Evolutionary conservation across 1,140 invertebrate species (phyloP).

Genomic region (Psilanteris sp.): DNA sequence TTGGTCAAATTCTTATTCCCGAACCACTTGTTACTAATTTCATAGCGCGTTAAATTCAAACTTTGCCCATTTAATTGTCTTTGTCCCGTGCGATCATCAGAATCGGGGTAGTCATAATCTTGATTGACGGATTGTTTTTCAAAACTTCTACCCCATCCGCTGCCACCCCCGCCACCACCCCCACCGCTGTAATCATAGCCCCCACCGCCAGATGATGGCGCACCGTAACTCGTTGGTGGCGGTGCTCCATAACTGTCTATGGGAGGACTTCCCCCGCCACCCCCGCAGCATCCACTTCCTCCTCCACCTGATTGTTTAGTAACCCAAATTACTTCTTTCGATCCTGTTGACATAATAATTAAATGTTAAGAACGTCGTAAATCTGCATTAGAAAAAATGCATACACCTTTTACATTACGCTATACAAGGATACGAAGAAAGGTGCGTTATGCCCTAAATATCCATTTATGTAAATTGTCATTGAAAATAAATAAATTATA

Average conservation of each 20-base stretch:
- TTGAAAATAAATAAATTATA: too few relatives aligned
- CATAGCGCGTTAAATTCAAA: conserved; percentile 2
- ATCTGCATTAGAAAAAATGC: too few relatives aligned
- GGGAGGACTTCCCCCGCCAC: conserved; percentile 29
- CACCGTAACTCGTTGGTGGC: conserved; percentile 64
- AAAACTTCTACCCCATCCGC: conserved; percentile 76
- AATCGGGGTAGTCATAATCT: conserved; percentile 36
- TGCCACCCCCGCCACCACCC: conserved; percentile 67
- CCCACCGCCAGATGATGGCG: conserved; percentile 58
- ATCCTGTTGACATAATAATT: conserved; percentile 53
- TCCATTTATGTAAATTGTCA: too few relatives aligned
- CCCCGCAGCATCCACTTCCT: conserved; percentile 61
- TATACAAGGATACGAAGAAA: too few relatives aligned
- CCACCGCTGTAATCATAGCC: conserved; percentile 64
- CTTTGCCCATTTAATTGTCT: conserved; percentile 1
- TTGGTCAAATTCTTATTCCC: conserved; percentile 30
- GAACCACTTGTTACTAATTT: not conserved
- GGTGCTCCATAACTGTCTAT: conserved; percentile 70
- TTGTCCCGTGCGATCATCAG: conserved; percentile 1
- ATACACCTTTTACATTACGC: too few relatives aligned
- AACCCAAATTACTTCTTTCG: conserved; percentile 73
- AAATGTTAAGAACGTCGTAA: too few relatives aligned
- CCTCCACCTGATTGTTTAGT: conserved; percentile 68
- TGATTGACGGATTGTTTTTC: conserved; percentile 39
- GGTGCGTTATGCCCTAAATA: too few relatives aligned